phyloP scores from a whole-genome alignment of 2,888 invertebrate species.

The Meghimatium bilineatum region DNA sequence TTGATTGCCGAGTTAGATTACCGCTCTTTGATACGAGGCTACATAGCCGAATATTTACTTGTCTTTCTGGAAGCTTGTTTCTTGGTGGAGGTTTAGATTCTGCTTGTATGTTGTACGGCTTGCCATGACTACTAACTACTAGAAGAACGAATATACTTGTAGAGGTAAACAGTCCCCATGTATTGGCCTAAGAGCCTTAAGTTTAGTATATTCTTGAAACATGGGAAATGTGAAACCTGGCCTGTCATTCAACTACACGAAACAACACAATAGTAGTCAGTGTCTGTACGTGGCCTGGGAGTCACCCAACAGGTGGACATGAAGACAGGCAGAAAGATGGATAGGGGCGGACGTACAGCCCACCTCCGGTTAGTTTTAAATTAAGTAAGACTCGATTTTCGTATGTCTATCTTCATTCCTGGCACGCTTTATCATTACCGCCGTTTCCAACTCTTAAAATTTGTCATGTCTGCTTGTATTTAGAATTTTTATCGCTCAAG shows the following conservation, averaged over 20 bases:
- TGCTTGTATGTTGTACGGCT: not conserved
- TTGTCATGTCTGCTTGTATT: not conserved
- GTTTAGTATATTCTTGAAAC: conserved; percentile 5
- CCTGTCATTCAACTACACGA: conserved; percentile 3
- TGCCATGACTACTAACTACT: not conserved
- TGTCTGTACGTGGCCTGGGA: not conserved
- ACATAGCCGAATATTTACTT: not conserved
- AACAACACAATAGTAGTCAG: not conserved
- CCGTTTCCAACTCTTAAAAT: not conserved
- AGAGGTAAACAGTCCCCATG: not conserved
- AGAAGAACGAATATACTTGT: not conserved
- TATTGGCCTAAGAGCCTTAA: not conserved
- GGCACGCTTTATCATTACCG: not conserved
- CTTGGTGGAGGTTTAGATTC: not conserved
- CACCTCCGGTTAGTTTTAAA: not conserved
- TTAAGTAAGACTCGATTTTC: not conserved
- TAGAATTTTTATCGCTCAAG: not conserved
- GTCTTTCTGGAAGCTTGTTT: not conserved
- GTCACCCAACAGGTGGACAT: conserved; percentile 16
- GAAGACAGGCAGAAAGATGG: not conserved
- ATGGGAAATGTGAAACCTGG: not conserved
- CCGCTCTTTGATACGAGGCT: conserved; percentile 12
- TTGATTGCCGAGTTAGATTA: conserved; percentile 4
- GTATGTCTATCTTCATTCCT: not conserved
- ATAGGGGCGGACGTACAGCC: not conserved